Percentiles rank a stretch among this genome's conserved stretches.
phyloP scores from a whole-genome alignment of 2,113 vertebrate species.

The Parus major region DNA sequence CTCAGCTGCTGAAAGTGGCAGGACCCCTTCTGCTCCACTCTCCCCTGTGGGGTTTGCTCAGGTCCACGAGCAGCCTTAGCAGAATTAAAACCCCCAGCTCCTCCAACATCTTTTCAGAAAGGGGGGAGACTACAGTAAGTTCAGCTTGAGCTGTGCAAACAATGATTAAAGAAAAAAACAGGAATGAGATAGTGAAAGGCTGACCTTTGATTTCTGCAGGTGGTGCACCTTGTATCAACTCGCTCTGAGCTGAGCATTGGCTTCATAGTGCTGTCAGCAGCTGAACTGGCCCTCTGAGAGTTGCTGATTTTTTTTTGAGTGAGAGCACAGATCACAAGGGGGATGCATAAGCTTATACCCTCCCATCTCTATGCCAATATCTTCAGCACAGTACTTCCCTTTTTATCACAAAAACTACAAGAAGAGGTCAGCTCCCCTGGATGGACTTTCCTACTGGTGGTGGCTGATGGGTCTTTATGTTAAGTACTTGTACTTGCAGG shows the following conservation, averaged over 20 bases:
- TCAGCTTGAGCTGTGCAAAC: not conserved
- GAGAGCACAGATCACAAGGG: not conserved
- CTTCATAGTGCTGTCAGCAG: not conserved
- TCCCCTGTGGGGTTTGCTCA: not conserved
- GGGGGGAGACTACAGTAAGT: not conserved
- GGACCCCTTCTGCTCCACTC: not conserved
- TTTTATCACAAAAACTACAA: not conserved
- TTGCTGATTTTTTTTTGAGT: not conserved
- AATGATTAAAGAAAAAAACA: not conserved
- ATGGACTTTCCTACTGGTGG: not conserved
- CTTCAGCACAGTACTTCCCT: not conserved
- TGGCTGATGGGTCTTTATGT: not conserved
- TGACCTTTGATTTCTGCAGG: not conserved
- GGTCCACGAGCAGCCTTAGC: rapidly evolving
- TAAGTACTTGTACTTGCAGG: not conserved
- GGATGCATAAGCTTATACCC: not conserved
- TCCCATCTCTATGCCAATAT: not conserved
- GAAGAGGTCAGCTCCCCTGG: not conserved
- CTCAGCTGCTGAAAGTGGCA: not conserved
- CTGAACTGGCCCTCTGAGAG: not conserved
- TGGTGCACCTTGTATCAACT: rapidly evolving
- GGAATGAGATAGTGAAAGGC: not conserved
- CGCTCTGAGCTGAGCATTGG: not conserved
- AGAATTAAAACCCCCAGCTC: not conserved
- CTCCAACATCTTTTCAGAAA: not conserved